These are phyloP conservation scores for Buphagus erythrorhynchus DNA, from an alignment of 2,797 vertebrate genomes.

Conservation along the genomic window DNA sequence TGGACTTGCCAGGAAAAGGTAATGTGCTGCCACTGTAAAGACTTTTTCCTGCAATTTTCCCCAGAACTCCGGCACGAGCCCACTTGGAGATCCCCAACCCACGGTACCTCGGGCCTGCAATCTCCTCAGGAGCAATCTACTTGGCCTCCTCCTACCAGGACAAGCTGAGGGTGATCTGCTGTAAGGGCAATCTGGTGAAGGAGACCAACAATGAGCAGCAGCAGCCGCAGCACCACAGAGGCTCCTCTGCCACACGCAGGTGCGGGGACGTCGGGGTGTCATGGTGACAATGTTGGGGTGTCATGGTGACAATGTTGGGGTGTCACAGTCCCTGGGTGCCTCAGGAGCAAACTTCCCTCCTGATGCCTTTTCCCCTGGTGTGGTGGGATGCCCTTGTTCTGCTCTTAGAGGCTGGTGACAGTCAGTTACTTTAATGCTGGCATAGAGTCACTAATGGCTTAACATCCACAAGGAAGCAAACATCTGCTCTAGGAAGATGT, in stretches of 20 bases:
- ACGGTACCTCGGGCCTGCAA: slow-evolving; percentile 94
- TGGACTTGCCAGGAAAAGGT: no score
- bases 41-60: neutral
- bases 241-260: slow-evolving; percentile 88
- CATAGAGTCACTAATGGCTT: neutral
- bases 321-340: neutral
- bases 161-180: slow-evolving; percentile 95
- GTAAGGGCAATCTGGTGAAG: slow-evolving; percentile 95
- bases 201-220: slow-evolving; percentile 84
- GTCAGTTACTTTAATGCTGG: neutral
- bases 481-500: neutral
- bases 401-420: neutral
- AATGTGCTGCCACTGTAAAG: neutral
- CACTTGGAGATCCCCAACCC: slow-evolving; percentile 94
- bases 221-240: slow-evolving; percentile 83
- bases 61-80: slow-evolving; percentile 88
- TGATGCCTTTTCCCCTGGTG: neutral
- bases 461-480: neutral
- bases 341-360: neutral
- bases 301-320: fast-evolving
- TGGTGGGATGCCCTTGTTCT: neutral
- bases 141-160: slow-evolving; percentile 97
- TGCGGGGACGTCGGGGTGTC: neutral
- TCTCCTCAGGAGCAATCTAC: slow-evolving; percentile 94
- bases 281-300: fast-evolving